phyloP scores from a whole-genome alignment of 2,113 vertebrate genomes.

The Lepisosteus osseus region DNA sequence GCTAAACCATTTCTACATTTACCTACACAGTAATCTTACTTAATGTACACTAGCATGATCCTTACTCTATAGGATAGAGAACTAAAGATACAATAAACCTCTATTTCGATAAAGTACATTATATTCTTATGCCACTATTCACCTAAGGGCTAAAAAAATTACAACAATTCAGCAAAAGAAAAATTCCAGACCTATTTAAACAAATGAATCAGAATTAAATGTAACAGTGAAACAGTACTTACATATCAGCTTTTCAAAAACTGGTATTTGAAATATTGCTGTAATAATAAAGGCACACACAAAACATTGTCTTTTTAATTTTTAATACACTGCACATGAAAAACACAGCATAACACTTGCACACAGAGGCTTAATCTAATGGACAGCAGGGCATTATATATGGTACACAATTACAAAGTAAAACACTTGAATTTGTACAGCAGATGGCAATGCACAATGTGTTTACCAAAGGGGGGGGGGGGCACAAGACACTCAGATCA shows the following conservation, averaged over 20 bases:
- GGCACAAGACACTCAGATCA: constrained; percentile 20
- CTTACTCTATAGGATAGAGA: too few species aligned
- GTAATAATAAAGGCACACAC: not conserved
- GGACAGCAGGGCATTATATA: constrained; percentile 14
- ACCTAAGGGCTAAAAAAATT: too few species aligned
- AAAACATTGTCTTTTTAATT: not conserved
- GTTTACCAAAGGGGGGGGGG: constrained; percentile 22
- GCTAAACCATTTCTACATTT: too few species aligned
- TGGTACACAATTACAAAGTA: not conserved
- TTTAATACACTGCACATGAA: not conserved
- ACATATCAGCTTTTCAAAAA: constrained; percentile 6
- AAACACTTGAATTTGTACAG: constrained; percentile 13
- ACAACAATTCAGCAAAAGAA: not conserved
- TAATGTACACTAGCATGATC: too few species aligned
- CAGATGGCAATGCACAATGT: constrained; percentile 42
- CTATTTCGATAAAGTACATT: too few species aligned
- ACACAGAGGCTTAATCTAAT: constrained; percentile 3
- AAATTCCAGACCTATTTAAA: constrained; percentile 2
- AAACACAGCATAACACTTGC: not conserved
- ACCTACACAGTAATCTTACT: too few species aligned
- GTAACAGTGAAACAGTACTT: constrained; percentile 10
- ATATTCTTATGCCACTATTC: too few species aligned
- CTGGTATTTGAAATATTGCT: not conserved
- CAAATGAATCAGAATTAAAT: constrained; percentile 21
- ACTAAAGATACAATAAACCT: too few species aligned